phyloP scores from a whole-genome alignment of 2,113 vertebrate genomes.

The Emydocephalus ijimae region DNA sequence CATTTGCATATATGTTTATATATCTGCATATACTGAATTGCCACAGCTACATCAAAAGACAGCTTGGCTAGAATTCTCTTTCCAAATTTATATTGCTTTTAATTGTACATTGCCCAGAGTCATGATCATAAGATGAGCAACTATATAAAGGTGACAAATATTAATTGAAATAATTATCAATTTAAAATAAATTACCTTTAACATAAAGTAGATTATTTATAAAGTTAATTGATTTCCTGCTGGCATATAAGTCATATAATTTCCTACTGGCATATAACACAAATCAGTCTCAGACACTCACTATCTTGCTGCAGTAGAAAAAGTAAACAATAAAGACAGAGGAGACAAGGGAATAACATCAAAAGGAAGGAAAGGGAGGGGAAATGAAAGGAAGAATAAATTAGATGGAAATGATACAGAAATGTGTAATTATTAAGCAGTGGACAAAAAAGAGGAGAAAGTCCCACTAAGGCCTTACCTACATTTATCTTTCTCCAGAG shows the following conservation, averaged over 20 bases:
- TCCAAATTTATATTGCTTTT: neutral
- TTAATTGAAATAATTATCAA: neutral
- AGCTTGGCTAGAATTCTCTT: neutral
- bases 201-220: neutral
- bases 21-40: neutral
- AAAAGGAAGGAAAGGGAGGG: neutral
- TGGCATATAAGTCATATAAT: neutral
- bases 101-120: neutral
- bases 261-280: neutral
- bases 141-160: neutral
- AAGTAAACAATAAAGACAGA: neutral
- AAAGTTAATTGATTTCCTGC: neutral
- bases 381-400: neutral
- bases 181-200: neutral
- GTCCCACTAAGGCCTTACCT: neutral
- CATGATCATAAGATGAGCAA: neutral
- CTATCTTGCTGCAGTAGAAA: neutral
- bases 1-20: neutral
- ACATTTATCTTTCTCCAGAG: neutral
- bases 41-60: neutral
- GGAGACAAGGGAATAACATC: neutral
- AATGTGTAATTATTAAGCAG: neutral
- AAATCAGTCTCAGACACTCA: neutral
- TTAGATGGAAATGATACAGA: neutral
- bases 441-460: neutral